Evolutionary conservation across 2,797 vertebrate species (phyloP).

Genomic region (Fratercula arctica): DNA sequence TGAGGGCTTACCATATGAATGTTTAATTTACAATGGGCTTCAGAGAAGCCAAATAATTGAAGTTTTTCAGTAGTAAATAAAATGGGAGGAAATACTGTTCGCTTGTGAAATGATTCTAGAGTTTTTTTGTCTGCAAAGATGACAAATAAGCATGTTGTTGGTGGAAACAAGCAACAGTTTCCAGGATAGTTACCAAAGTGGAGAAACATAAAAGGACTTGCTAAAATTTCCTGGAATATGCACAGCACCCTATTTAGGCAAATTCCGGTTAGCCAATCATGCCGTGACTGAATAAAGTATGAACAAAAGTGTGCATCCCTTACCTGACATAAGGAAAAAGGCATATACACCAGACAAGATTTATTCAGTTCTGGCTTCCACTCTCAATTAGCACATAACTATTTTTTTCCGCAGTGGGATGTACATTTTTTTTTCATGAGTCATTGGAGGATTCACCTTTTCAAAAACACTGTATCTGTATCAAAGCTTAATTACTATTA

Average conservation of each 20-base stretch:
- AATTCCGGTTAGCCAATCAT: not conserved
- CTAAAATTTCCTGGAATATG: not conserved
- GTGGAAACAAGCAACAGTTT: not conserved
- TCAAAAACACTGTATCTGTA: not conserved
- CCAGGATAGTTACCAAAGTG: not conserved
- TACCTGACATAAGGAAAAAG: conserved; percentile 6
- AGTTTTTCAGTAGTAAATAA: not conserved
- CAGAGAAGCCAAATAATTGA: not conserved
- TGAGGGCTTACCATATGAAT: not conserved
- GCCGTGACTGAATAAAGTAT: not conserved
- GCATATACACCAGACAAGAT: not conserved
- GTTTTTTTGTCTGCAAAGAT: not conserved
- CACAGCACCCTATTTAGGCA: not conserved
- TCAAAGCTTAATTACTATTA: not conserved
- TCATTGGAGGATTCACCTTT: conserved; percentile 16
- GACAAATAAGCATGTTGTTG: not conserved
- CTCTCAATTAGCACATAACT: not conserved
- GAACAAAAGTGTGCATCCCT: not conserved
- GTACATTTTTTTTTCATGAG: not conserved
- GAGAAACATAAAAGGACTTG: not conserved
- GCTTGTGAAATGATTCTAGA: not conserved
- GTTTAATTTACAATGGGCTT: not conserved
- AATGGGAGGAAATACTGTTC: not conserved
- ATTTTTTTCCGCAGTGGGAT: not conserved
- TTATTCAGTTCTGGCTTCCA: not conserved